A percentile compares a stretch with the other conserved stretches of the same genome.
Conservation (phyloP, 2,797 vertebrate species). For the Enteromius paludinosus region DNA sequence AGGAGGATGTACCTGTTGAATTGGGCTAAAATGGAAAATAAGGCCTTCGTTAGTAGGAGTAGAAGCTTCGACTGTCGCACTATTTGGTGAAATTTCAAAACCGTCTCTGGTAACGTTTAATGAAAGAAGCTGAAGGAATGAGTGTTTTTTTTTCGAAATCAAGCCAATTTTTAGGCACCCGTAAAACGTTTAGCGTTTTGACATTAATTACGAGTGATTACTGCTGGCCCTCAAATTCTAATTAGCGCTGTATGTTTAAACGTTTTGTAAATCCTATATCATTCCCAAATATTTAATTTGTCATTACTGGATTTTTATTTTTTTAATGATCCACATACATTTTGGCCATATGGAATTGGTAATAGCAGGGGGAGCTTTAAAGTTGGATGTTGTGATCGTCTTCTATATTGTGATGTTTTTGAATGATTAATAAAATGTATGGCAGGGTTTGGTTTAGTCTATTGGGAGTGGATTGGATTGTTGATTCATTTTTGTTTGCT, state of each 20-base stretch:
- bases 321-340: neutral
- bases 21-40: conserved; percentile 8
- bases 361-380: neutral
- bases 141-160: neutral
- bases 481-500: neutral
- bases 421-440: neutral
- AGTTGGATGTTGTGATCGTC: neutral
- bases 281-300: neutral
- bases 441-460: neutral
- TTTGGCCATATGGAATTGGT: neutral
- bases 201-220: neutral
- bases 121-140: neutral
- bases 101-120: neutral
- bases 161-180: neutral
- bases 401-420: neutral
- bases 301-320: neutral
- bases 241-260: neutral
- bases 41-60: neutral
- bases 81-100: conserved; percentile 1
- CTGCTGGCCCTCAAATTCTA: neutral
- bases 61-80: neutral
- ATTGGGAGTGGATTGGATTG: neutral
- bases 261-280: neutral
- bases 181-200: no score
- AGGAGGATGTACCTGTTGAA: conserved; percentile 11